phyloP scores from a whole-genome alignment of 2,888 invertebrate genomes.

The Clitarchus hookeri region DNA sequence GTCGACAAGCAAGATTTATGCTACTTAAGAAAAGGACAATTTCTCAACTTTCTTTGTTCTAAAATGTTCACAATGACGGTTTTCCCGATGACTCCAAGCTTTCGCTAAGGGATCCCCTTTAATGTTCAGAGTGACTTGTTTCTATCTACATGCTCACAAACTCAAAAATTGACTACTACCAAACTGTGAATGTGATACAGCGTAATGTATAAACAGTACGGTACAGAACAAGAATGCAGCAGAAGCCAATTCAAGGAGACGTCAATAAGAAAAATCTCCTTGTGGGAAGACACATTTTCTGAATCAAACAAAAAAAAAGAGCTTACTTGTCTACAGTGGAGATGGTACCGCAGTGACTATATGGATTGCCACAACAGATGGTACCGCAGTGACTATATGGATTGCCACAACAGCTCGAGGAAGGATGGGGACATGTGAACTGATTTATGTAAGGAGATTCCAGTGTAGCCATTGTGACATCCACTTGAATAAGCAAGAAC shows the following conservation, averaged over 20 bases:
- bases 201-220: neutral
- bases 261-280: constrained; percentile 56
- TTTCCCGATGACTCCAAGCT: neutral
- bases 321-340: neutral
- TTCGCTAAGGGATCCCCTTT: constrained; percentile 37
- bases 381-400: neutral
- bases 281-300: constrained; percentile 87
- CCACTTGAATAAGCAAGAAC: no score
- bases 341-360: neutral
- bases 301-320: constrained; percentile 55
- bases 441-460: neutral
- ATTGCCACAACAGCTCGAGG: neutral
- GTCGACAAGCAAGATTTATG: constrained; percentile 57
- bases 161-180: constrained; percentile 22
- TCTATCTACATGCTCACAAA: constrained; percentile 35
- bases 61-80: neutral
- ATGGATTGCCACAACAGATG: neutral
- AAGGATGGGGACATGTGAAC: neutral
- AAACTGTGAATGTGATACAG: constrained; percentile 15
- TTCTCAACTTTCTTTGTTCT: neutral
- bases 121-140: constrained; percentile 35
- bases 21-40: constrained; percentile 28
- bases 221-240: constrained; percentile 14
- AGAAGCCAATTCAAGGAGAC: constrained; percentile 39
- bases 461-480: neutral